phyloP scores from a whole-genome alignment of 2,113 vertebrate genomes.

The Tricholaema leucomelas region DNA sequence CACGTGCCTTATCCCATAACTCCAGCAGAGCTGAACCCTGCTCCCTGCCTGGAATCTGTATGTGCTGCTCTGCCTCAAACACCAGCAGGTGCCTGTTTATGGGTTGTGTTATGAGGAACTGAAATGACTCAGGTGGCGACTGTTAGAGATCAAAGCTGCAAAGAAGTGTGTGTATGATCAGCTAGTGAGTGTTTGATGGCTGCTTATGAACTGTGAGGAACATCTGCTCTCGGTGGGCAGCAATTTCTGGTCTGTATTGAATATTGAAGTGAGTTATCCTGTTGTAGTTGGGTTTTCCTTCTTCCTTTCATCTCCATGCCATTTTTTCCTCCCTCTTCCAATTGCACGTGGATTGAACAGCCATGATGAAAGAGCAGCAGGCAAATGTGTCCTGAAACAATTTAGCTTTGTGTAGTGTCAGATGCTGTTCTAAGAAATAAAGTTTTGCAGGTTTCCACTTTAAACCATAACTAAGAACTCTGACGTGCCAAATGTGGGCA shows the following conservation, averaged over 20 bases:
- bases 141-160: slow-evolving; percentile 39
- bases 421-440: background rate
- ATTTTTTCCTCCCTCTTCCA: background rate
- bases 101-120: background rate
- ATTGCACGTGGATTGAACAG: background rate
- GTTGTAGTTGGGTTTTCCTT: slow-evolving; percentile 7
- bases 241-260: slow-evolving; percentile 40
- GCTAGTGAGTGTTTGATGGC: background rate
- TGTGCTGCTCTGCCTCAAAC: background rate
- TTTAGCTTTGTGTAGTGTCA: background rate
- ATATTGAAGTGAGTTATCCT: slow-evolving; percentile 17
- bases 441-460: slow-evolving; percentile 6
- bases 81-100: background rate
- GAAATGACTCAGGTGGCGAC: background rate
- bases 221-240: slow-evolving; percentile 28
- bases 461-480: background rate
- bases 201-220: slow-evolving; percentile 21
- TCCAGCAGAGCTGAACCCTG: background rate
- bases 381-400: slow-evolving; percentile 6
- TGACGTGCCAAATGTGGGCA: background rate
- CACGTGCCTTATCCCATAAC: background rate
- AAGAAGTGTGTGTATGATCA: background rate
- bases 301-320: slow-evolving; percentile 21
- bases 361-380: background rate
- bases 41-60: background rate